These are phyloP conservation scores for Parnassius glacialis DNA, from an alignment of 2,888 invertebrate species.

Conservation along the genomic window DNA sequence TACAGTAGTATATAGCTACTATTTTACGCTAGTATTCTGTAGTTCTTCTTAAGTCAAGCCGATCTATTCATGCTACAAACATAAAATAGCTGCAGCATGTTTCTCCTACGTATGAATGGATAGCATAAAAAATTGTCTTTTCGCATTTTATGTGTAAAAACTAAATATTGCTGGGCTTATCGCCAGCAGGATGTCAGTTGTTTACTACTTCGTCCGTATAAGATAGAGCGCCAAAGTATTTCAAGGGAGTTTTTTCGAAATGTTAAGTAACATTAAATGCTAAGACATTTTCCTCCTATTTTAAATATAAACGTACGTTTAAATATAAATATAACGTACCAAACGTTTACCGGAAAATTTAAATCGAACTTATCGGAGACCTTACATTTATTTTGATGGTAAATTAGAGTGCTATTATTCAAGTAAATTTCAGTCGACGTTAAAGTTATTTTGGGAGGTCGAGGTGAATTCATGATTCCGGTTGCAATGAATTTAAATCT, in stretches of 20 bases:
- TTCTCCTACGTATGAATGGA: too few species aligned
- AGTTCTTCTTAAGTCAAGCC: too few species aligned
- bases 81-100: too few species aligned
- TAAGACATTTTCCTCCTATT: too few species aligned
- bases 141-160: conserved; percentile 22
- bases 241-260: neutral
- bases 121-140: conserved; percentile 4
- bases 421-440: too few species aligned
- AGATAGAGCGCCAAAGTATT: conserved; percentile 13
- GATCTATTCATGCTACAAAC: too few species aligned
- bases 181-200: conserved; percentile 64
- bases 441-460: neutral
- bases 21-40: too few species aligned
- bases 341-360: neutral
- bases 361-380: neutral
- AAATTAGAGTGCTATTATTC: neutral
- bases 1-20: too few species aligned
- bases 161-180: conserved; percentile 41
- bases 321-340: too few species aligned
- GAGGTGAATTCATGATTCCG: neutral
- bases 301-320: neutral
- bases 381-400: neutral
- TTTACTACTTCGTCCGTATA: conserved; percentile 42
- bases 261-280: too few species aligned
- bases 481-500: neutral